Base-by-base conservation (phyloP, 1,140 invertebrate genomes). In the Maconellicoccus hirsutus region DNA sequence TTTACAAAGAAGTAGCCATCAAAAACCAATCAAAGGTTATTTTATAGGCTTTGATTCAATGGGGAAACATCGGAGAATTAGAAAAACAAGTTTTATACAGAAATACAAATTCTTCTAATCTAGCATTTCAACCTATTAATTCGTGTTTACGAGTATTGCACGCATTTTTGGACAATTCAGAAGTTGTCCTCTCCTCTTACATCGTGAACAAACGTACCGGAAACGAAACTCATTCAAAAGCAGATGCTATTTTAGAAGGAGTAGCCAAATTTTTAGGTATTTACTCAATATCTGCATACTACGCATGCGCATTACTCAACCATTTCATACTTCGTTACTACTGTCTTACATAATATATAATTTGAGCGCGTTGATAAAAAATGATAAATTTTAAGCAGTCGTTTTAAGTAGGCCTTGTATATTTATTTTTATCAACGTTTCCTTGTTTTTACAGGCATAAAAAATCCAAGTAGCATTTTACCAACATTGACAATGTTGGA, bases 11-110 rank as follows among this genome's bases (percentile, higher is more conserved):
- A n/a, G n/a, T n/a, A n/a, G n/a, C n/a, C n/a, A n/a, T n/a, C n/a
- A 61, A 61, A 61, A 61, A 61, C n/a, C 7, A 8, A 6, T 61
- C 7, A 19, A 61, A 22, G 6, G 16, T 61, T 66, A 66, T 26
- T 25, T 23, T 73, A 16, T 69, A 76, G 76, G 66, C 95, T 16
- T 92, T 94, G 19, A 93, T 98, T 74, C 95, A 98, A 79, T 98
- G 95, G 94, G 96, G 96, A 75, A 93, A 94, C 38, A 93, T 98
- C 76, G 95, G 94, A 74, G 96, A 98, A 79, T 23, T 19, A 16
- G 25, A 14, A 14, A 16, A 10, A 25, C 22, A 66, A 66, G 16
- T 66, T 25, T 26, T 66, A 12, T 66, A 66, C 22, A 16, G n/a
- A 16, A 66, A 25, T 66, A 23, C 25, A 23, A 23, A 66, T 23